Evolutionary conservation across 2,797 vertebrate genomes (phyloP).

Genomic region (Thripadectes ignobilis): DNA sequence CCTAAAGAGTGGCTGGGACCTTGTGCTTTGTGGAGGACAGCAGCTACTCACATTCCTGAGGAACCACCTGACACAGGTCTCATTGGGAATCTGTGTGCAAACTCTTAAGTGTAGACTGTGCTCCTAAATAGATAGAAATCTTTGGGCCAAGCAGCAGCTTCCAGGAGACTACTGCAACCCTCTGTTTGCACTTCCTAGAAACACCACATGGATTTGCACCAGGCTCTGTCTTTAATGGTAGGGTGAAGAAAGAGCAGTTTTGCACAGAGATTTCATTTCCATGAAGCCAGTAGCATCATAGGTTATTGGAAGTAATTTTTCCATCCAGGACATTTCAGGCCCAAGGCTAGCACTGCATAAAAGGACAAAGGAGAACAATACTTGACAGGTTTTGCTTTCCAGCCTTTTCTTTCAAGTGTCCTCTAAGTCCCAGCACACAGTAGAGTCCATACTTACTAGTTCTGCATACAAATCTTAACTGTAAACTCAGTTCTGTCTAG

Average conservation of each 20-base stretch:
- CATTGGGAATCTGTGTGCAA: neutral
- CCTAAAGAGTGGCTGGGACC: neutral
- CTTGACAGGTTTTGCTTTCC: slow-evolving; percentile 7
- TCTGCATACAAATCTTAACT: neutral
- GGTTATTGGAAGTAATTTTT: neutral
- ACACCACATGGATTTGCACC: neutral
- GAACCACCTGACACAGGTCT: neutral
- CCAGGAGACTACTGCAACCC: neutral
- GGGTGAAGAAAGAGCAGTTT: neutral
- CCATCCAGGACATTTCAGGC: neutral
- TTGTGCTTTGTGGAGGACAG: neutral
- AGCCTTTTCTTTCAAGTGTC: slow-evolving; percentile 8
- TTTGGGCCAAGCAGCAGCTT: neutral
- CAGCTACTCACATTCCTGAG: neutral
- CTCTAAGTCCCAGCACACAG: neutral
- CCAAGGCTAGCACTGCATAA: neutral
- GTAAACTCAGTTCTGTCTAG: neutral
- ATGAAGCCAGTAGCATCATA: neutral
- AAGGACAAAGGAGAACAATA: neutral
- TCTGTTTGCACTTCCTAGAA: neutral
- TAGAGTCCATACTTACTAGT: neutral
- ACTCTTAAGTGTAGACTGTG: neutral
- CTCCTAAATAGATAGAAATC: neutral
- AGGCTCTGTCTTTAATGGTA: neutral
- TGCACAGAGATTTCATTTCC: neutral